Evolutionary conservation across 2,888 invertebrate species (phyloP).

Genomic region (Trichogramma evanescens): DNA sequence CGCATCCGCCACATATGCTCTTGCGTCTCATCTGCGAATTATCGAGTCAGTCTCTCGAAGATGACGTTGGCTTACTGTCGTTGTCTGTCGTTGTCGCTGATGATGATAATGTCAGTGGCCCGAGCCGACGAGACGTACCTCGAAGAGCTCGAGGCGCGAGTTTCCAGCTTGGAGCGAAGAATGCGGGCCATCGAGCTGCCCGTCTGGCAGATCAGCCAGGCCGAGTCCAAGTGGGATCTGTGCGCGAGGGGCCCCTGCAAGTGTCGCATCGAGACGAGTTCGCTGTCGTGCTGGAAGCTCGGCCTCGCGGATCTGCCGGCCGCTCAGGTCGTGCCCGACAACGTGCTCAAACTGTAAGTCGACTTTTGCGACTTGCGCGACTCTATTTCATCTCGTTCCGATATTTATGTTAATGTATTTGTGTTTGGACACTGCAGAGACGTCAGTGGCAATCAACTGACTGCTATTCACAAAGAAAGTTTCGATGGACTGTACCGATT

Average conservation of each 20-base stretch:
- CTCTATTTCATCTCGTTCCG: neutral
- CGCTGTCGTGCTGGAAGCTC: conserved; percentile 64
- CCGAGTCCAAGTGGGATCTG: conserved; percentile 55
- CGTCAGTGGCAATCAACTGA: conserved; percentile 62
- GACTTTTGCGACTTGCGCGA: neutral
- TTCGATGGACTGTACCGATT: conserved; percentile 61
- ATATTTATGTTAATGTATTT: neutral
- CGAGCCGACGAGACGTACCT: conserved; percentile 8
- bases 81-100: too few species aligned
- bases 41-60: too few species aligned
- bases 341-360: conserved; percentile 59
- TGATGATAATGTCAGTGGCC: too few species aligned
- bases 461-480: conserved; percentile 62
- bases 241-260: conserved; percentile 59
- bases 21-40: too few species aligned
- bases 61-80: too few species aligned
- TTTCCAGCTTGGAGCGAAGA: conserved; percentile 54
- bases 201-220: conserved; percentile 60
- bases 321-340: conserved; percentile 58
- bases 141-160: conserved; percentile 35
- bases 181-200: conserved; percentile 65
- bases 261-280: conserved; percentile 59
- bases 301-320: conserved; percentile 56
- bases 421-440: conserved; percentile 53
- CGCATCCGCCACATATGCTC: too few species aligned